These are phyloP conservation scores for Balearica regulorum DNA, from an alignment of 2,797 vertebrate genomes.

Conservation along the genomic window DNA sequence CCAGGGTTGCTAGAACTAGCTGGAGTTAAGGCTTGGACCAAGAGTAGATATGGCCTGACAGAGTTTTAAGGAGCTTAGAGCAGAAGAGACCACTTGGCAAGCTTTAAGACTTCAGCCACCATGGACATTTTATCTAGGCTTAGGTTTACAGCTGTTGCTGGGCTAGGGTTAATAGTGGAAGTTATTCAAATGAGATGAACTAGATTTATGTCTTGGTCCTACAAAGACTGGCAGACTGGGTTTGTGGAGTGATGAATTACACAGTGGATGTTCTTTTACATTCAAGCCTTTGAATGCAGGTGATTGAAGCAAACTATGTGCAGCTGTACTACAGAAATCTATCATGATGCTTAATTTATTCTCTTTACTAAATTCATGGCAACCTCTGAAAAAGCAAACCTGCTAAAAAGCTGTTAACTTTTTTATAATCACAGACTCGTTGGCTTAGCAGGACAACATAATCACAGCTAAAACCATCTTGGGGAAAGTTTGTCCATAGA, in stretches of 20 bases:
- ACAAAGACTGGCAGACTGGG: not conserved
- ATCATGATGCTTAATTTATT: not conserved
- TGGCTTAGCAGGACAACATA: not conserved
- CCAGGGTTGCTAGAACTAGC: not conserved
- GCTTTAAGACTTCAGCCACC: not conserved
- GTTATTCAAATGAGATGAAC: not conserved
- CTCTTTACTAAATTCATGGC: not conserved
- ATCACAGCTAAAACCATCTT: not conserved
- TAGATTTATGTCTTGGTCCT: not conserved
- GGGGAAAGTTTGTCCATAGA: not conserved
- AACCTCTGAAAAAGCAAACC: not conserved
- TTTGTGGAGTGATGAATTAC: not conserved
- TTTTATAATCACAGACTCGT: not conserved
- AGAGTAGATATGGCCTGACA: not conserved
- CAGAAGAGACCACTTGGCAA: not conserved
- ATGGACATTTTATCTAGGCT: not conserved
- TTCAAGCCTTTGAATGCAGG: not conserved
- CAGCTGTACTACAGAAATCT: not conserved
- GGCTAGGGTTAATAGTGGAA: not conserved
- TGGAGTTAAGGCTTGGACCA: not conserved
- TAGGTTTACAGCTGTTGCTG: not conserved
- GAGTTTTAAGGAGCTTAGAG: not conserved
- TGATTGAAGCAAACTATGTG: not conserved
- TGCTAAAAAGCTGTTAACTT: not conserved
- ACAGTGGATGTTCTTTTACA: not conserved